Base-by-base conservation (phyloP, 2,888 invertebrate species). In the Schizotus pectinicornis region DNA sequence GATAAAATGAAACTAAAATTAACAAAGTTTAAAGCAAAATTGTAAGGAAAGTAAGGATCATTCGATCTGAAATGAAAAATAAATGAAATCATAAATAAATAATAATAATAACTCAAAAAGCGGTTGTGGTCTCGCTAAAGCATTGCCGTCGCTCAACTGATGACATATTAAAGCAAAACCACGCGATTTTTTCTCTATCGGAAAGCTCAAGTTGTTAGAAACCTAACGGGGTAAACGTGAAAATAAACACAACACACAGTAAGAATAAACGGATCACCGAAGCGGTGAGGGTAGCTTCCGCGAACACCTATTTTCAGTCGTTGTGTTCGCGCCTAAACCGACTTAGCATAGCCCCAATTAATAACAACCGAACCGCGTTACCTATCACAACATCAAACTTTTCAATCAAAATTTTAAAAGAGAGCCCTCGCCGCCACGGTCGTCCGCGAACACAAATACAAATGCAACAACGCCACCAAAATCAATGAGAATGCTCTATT, bases 201-300 rank as follows among this genome's bases (percentile, higher is more conserved):
- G 66, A 73, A 76, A 74, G 72, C 72, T 74, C 67, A 69, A 67
- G 69, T 71, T 70, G 72, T 73, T 73, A 73, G 70, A 73, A 68
- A 51, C 56, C 53, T 56, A n/a, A n/a, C n/a, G n/a, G 64, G 56
- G 57, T 64, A 67, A 72, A 64, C 64, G 69, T 70, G 68, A 72
- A 62, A 77, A 70, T 74, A 70, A 76, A 75, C 75, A 77, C 75
- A 79, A 77, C 74, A 78, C 77, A 79, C 77, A 76, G 69, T 67
- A 68, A 71, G 67, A 68, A 68, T 63, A 67, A 62, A 64, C 58
- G 67, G 67, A 64, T 59, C 57, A 67, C 56, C 55, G 57, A 53
- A 64, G 68, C 67, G 68, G 62, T 58, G 64, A 65, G 71, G 71
- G 69, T 67, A 51, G 49, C 45, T 48, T 37, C 48, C 50, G 14